Conservation (phyloP, 2,113 vertebrate species). For the Ceyx melanurus region DNA sequence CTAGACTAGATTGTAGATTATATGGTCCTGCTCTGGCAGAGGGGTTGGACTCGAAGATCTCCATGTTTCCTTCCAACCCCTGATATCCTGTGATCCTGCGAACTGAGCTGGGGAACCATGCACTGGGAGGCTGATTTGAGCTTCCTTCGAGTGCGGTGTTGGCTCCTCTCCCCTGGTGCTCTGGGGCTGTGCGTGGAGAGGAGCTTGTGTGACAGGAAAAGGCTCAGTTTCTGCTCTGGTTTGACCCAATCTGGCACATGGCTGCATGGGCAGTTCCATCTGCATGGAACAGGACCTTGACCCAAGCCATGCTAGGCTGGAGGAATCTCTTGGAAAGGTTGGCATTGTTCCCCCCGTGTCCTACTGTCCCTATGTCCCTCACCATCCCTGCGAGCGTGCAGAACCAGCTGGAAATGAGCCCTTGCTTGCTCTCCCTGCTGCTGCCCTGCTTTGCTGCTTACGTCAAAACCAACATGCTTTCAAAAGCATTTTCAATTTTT, state of each 20-base stretch:
- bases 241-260: rapidly evolving
- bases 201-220: background rate
- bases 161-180: background rate
- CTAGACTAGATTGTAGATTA: too few relatives aligned
- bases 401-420: background rate
- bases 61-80: too few relatives aligned
- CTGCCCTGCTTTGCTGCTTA: background rate
- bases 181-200: rapidly evolving
- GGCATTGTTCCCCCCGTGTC: background rate
- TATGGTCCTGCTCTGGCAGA: too few relatives aligned
- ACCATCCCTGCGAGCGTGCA: rapidly evolving
- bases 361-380: background rate
- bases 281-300: rapidly evolving
- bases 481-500: conserved; percentile 3
- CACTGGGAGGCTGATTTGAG: rapidly evolving
- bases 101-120: rapidly evolving
- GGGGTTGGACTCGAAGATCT: too few relatives aligned
- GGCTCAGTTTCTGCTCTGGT: background rate
- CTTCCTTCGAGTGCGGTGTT: rapidly evolving
- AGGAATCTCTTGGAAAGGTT: rapidly evolving
- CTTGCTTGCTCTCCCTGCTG: background rate
- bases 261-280: rapidly evolving
- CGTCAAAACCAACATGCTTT: background rate
- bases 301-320: background rate
- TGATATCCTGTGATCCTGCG: too few relatives aligned